Conservation (phyloP, 2,888 invertebrate species). For the Cabera pusaria region DNA sequence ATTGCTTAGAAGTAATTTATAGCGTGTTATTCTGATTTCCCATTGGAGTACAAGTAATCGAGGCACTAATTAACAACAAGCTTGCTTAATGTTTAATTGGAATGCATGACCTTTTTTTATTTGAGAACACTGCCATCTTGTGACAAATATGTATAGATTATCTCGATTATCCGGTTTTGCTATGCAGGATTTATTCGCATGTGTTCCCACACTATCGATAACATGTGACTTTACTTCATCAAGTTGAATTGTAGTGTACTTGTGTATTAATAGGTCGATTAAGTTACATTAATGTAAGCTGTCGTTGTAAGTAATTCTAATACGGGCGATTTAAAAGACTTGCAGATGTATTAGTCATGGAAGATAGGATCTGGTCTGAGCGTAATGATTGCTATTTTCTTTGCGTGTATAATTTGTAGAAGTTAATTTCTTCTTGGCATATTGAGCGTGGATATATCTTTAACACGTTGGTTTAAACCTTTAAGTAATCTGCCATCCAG, state of each 20-base stretch:
- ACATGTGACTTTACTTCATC: slow-evolving; percentile 15
- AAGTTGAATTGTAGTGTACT: slow-evolving; percentile 9
- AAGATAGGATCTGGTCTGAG: slow-evolving; percentile 24
- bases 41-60: slow-evolving; percentile 4
- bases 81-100: slow-evolving; percentile 3
- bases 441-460: background rate
- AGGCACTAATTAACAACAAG: slow-evolving; percentile 8
- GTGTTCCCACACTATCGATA: slow-evolving; percentile 19
- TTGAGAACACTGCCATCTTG: slow-evolving; percentile 15
- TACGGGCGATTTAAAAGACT: slow-evolving; percentile 31
- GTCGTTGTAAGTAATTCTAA: slow-evolving; percentile 27
- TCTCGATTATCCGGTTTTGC: slow-evolving; percentile 13
- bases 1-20: slow-evolving; percentile 20
- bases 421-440: slow-evolving; percentile 3
- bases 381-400: slow-evolving; percentile 25
- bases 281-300: slow-evolving; percentile 24
- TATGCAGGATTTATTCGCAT: slow-evolving; percentile 21
- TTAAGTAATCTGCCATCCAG: no score
- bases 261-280: slow-evolving; percentile 23
- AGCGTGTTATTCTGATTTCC: slow-evolving; percentile 6
- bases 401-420: slow-evolving; percentile 21
- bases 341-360: slow-evolving; percentile 27
- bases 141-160: slow-evolving; percentile 13
- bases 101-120: slow-evolving; percentile 1
- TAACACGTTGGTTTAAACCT: no score